A percentile compares a stretch with the other conserved stretches of the same genome.
phyloP scores from a whole-genome alignment of 2,113 vertebrate species.

The Oryzias javanicus region DNA sequence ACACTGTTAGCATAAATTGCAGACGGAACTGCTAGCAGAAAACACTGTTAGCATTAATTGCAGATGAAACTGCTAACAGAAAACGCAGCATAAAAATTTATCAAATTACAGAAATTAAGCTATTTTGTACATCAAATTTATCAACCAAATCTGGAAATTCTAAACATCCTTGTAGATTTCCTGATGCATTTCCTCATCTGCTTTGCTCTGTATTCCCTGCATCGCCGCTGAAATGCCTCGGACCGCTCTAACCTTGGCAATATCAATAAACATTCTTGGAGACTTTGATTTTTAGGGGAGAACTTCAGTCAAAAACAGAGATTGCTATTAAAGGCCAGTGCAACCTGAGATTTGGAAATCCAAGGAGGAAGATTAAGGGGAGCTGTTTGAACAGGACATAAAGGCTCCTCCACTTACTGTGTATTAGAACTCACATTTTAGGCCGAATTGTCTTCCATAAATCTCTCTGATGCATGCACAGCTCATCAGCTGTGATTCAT shows the following conservation, averaged over 20 bases:
- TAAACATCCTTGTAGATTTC: constrained; percentile 9
- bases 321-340: constrained; percentile 64
- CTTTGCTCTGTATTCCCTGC: constrained; percentile 19
- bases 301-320: constrained; percentile 53
- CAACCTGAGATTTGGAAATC: constrained; percentile 61
- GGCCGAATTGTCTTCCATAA: constrained; percentile 21
- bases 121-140: too few species aligned
- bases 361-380: constrained; percentile 38
- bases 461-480: constrained; percentile 13
- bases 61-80: too few species aligned
- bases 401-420: constrained; percentile 39
- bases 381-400: constrained; percentile 38
- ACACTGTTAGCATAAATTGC: too few species aligned
- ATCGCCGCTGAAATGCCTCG: constrained; percentile 3
- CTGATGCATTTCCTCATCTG: constrained; percentile 15
- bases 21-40: too few species aligned
- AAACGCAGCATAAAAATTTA: too few species aligned
- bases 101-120: too few species aligned
- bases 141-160: background rate
- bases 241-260: constrained; percentile 42
- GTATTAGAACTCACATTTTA: constrained; percentile 23
- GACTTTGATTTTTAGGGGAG: constrained; percentile 55
- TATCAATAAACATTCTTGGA: constrained; percentile 55
- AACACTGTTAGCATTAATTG: too few species aligned
- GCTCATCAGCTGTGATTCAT: constrained; percentile 30